Evolutionary conservation across 2,888 invertebrate genomes (phyloP).

Genomic region (Eupeodes luniger): DNA sequence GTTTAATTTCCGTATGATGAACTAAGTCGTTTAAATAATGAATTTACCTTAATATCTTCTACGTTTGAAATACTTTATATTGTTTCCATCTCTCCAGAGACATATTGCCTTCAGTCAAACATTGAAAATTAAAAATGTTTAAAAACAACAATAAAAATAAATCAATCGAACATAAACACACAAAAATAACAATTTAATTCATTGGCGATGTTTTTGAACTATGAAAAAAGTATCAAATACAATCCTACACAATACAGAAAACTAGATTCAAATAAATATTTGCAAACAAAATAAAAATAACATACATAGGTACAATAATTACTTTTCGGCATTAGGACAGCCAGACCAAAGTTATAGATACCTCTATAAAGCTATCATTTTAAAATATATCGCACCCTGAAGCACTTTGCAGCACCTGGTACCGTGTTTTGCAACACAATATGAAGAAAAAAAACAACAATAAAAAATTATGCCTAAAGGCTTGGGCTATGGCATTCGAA

Average conservation of each 20-base stretch:
- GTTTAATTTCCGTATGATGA: too few species aligned
- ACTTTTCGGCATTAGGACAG: conserved; percentile 8
- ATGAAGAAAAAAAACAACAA: background rate
- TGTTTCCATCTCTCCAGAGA: background rate
- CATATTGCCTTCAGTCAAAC: background rate
- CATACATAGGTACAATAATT: conserved; percentile 17
- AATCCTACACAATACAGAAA: background rate
- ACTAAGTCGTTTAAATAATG: too few species aligned
- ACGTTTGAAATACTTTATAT: background rate
- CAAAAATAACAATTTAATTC: conserved; percentile 23
- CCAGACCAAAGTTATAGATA: background rate
- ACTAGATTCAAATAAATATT: conserved; percentile 14
- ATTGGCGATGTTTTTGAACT: background rate
- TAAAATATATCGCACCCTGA: conserved; percentile 39
- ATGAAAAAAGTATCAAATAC: background rate
- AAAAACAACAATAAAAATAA: conserved; percentile 17
- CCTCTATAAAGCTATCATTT: conserved; percentile 49
- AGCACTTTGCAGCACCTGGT: conserved; percentile 49
- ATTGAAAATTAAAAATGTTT: conserved; percentile 4
- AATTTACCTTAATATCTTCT: too few species aligned
- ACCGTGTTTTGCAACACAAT: conserved; percentile 25
- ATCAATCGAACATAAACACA: background rate
- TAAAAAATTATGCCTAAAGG: background rate
- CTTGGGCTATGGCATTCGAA: conserved; percentile 13
- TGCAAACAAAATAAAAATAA: conserved; percentile 11